Evolutionary conservation across 2,113 vertebrate genomes (phyloP).

Genomic region (Toxotes jaculatrix): DNA sequence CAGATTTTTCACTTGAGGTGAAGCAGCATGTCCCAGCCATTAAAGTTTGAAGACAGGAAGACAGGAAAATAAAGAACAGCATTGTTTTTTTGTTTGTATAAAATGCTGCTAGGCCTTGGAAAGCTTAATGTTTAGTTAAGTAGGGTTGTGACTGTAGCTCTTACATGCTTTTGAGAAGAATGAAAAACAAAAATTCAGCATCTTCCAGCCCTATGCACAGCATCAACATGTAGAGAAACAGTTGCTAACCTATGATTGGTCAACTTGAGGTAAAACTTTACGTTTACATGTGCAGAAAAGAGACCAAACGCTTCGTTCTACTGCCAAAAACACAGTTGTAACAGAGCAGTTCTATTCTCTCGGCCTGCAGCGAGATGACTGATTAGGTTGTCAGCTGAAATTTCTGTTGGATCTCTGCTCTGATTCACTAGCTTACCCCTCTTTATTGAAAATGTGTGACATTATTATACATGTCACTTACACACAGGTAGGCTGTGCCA

Average conservation of each 20-base stretch:
- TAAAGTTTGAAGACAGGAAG: too few species aligned
- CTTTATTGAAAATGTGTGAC: not conserved
- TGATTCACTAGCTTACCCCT: slow-evolving; percentile 8
- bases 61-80: not conserved
- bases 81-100: not conserved
- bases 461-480: not conserved
- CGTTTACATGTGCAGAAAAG: not conserved
- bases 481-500: not conserved
- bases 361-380: not conserved
- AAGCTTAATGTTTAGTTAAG: not conserved
- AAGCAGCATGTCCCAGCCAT: too few species aligned
- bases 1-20: too few species aligned
- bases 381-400: slow-evolving; percentile 8
- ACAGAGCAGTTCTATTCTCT: not conserved
- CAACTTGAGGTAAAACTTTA: not conserved
- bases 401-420: slow-evolving; percentile 15
- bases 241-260: not conserved
- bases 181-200: not conserved
- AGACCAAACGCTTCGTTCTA: not conserved
- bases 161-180: not conserved
- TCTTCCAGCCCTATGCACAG: not conserved
- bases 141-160: not conserved
- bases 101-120: not conserved
- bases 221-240: not conserved
- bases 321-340: not conserved